These are phyloP conservation scores for Phataginus tricuspis DNA, from an alignment of 2,797 vertebrate species.

Conservation along the genomic window DNA sequence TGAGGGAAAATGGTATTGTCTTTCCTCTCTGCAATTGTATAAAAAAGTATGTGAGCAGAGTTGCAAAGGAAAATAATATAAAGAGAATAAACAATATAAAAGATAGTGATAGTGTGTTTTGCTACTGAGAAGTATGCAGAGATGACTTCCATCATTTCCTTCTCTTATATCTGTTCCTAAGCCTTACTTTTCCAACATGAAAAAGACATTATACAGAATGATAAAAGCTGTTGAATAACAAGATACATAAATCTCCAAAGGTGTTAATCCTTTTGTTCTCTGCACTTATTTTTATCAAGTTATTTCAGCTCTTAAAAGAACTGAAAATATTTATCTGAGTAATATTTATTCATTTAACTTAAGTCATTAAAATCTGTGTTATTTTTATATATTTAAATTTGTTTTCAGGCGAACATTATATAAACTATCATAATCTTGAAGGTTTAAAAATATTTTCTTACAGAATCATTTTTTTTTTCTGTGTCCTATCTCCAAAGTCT, in stretches of 20 bases:
- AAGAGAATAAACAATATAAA: background rate
- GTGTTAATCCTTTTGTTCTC: background rate
- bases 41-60: background rate
- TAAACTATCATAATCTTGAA: background rate
- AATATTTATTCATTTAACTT: background rate
- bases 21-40: background rate
- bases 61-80: background rate
- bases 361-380: background rate
- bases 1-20: background rate
- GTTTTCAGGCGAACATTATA: background rate
- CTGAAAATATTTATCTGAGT: background rate
- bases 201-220: background rate
- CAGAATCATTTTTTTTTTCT: background rate
- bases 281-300: background rate
- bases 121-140: background rate
- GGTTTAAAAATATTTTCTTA: background rate
- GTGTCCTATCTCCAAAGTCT: background rate
- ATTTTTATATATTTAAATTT: background rate
- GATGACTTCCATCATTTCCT: background rate
- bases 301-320: background rate
- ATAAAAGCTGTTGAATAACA: background rate
- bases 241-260: slow-evolving; percentile 3
- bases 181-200: background rate
- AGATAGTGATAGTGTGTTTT: background rate
- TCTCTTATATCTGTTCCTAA: slow-evolving; percentile 42